Base-by-base conservation (phyloP, 2,888 invertebrate genomes). In the Sesamia inferens region DNA sequence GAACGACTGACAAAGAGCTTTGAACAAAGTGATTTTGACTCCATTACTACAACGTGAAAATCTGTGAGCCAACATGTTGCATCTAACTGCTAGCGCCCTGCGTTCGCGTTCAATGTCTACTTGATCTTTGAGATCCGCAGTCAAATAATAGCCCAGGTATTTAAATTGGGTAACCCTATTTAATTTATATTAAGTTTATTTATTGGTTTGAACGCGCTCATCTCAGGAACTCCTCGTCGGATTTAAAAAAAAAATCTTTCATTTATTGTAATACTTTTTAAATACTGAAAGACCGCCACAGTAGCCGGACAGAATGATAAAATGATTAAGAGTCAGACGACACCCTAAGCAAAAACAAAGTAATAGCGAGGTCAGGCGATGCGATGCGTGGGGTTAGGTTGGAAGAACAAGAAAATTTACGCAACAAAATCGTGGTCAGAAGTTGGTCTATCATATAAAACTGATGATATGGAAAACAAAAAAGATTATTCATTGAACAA, bases 391-490 rank as follows among this genome's bases (percentile, higher is more conserved):
- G 19, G 19, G 51, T 4, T 8, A 10, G 19, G 51, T 19, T 10
- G 19, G 10, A 8, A 8, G 2, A 51, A n/a, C 51, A n/a, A 51
- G 10, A 51, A 51, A 51, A n/a, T 51, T 51, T n/a, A 54, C 10
- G n/a, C n/a, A n/a, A n/a, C n/a, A 5, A 54, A 54, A 10, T 10
- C n/a, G 11, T 5, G n/a, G 51, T 4, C n/a, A 5, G 51, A n/a
- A 54, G 10, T 10, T 54, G 5, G 51, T n/a, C n/a, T 78, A 78
- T 82, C 71, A 82, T 82, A 83, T 79, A 83, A 79, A 73, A 64
- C 44, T 73, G 84, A 79, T 83, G 73, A 55, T 68, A 73, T 79
- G 57, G 73, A 64, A 72, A 54, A 44, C 64, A 71, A 68, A 66
- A 59, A 65, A 68, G 80, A 83, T 79, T 68, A 83, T 73, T 67